Conservation (phyloP, 1,140 invertebrate species). For the Pygmarrhopalites habei region DNA sequence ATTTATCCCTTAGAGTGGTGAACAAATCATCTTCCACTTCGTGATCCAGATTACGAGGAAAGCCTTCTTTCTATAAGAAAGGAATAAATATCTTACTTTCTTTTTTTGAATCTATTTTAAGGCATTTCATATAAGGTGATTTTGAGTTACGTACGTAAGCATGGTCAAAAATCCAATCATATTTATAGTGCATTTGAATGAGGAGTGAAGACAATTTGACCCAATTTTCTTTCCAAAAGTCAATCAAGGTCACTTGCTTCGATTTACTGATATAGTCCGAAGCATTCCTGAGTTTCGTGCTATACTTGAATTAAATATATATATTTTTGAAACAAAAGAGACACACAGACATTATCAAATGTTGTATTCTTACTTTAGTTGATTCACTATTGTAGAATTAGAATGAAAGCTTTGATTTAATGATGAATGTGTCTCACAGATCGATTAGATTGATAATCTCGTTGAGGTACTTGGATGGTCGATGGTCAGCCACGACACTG, state of each 20-base stretch:
- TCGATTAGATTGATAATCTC: constrained; percentile 8
- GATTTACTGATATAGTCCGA: background rate
- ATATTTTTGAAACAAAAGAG: background rate
- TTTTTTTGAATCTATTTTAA: background rate
- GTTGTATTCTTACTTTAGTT: too few species aligned
- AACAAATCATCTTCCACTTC: background rate
- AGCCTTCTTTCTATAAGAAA: background rate
- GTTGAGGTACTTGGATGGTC: constrained; percentile 10
- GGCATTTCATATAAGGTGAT: background rate
- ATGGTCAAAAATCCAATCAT: constrained; percentile 19
- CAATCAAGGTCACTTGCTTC: background rate
- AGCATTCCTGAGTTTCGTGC: background rate
- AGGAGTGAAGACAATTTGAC: constrained; percentile 18
- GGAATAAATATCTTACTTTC: background rate
- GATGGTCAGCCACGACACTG: background rate
- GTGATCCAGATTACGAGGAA: background rate
- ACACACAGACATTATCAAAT: background rate
- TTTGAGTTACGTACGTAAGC: constrained; percentile 15
- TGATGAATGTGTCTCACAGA: background rate
- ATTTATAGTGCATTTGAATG: constrained; percentile 20
- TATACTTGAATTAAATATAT: constrained; percentile 2
- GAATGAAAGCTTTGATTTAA: background rate
- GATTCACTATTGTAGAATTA: background rate
- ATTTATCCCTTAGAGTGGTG: background rate
- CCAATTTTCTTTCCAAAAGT: constrained; percentile 22